phyloP scores from a whole-genome alignment of 1,140 invertebrate species.

The Caenorhabditis tropicalis region DNA sequence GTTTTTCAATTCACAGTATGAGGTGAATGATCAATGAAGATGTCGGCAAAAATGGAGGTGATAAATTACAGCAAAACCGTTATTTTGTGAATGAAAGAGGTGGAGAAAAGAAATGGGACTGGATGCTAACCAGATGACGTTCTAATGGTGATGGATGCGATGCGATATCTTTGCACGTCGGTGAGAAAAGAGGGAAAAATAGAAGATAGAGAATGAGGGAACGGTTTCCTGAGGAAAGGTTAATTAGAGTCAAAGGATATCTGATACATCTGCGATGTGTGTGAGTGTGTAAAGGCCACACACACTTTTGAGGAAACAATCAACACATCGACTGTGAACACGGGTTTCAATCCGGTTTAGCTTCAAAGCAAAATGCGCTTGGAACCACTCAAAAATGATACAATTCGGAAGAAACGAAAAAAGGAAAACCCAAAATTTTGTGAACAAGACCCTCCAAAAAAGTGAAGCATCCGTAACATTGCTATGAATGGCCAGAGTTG shows the following conservation, averaged over 20 bases:
- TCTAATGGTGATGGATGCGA: background rate
- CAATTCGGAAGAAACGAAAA: background rate
- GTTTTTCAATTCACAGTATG: background rate
- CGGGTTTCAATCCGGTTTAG: constrained; percentile 2
- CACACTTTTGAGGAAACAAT: constrained; percentile 27
- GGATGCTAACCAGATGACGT: constrained; percentile 13
- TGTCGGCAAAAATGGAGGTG: background rate
- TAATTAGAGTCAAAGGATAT: constrained; percentile 16
- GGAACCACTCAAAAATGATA: constrained; percentile 37
- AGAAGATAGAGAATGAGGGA: background rate
- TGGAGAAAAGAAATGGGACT: background rate
- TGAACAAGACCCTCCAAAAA: background rate
- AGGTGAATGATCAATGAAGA: background rate
- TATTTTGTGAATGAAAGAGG: background rate
- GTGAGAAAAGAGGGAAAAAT: background rate
- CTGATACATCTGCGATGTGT: constrained; percentile 34
- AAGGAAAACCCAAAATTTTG: constrained; percentile 1
- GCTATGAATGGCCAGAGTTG: background rate
- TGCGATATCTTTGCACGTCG: background rate
- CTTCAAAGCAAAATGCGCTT: background rate
- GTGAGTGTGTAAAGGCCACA: background rate
- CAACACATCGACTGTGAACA: background rate
- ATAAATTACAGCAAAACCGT: constrained; percentile 32
- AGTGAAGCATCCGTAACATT: constrained; percentile 32
- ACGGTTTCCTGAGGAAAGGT: constrained; percentile 2